phyloP scores from a whole-genome alignment of 1,140 invertebrate species.

The Lithobius niger region DNA sequence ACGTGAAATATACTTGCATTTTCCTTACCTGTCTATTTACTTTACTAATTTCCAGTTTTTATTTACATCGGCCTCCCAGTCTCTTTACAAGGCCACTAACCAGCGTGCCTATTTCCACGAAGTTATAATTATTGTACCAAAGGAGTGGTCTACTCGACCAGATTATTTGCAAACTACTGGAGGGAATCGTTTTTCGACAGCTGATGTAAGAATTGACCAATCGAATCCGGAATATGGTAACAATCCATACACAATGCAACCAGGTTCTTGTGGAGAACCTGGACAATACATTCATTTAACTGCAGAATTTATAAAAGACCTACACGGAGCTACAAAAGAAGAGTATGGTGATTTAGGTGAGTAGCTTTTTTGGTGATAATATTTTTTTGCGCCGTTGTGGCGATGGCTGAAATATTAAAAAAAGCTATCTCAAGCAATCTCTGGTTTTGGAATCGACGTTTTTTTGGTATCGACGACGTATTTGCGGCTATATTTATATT shows the following conservation, averaged over 20 bases:
- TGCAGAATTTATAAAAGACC: slow-evolving; percentile 20
- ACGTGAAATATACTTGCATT: too few species aligned
- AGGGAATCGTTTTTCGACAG: slow-evolving; percentile 6
- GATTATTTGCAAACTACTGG: background rate
- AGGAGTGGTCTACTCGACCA: slow-evolving; percentile 14
- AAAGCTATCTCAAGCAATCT: too few species aligned
- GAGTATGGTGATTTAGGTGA: slow-evolving; percentile 12
- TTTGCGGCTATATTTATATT: too few species aligned
- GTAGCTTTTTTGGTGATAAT: too few species aligned
- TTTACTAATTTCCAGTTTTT: slow-evolving; percentile 13
- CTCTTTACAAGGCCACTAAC: slow-evolving; percentile 18
- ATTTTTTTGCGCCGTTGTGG: too few species aligned
- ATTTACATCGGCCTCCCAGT: slow-evolving; percentile 13
- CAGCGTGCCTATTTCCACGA: slow-evolving; percentile 19
- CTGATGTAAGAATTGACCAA: slow-evolving; percentile 15
- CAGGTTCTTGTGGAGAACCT: slow-evolving; percentile 26
- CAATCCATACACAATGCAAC: slow-evolving; percentile 22
- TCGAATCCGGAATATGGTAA: slow-evolving; percentile 17
- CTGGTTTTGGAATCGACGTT: too few species aligned
- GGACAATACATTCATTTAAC: slow-evolving; percentile 27
- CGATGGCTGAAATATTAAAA: too few species aligned
- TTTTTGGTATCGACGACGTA: too few species aligned
- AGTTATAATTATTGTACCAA: slow-evolving; percentile 18
- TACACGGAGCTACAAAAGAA: slow-evolving; percentile 8
- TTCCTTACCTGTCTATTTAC: too few species aligned